Evolutionary conservation across 2,888 invertebrate species (phyloP), one percentile per base, ranked within the genome.

Genomic region (Endotricha flammealis): DNA sequence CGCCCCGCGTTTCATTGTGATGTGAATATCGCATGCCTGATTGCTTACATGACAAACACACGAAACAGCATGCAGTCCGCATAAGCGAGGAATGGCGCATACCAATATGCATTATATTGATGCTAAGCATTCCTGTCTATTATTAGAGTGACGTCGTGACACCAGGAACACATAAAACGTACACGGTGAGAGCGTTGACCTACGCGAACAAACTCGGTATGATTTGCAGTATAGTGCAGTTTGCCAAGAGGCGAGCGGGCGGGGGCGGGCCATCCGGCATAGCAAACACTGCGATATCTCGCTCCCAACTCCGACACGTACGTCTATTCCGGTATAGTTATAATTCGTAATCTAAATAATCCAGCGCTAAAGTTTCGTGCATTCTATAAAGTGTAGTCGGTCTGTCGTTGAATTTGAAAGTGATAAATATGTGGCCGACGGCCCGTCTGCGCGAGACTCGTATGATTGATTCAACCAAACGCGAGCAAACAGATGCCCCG

Each of bases 141-240:
- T 83, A 83, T 78, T 85, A 81, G 80, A 72, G 68, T 71, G 73
- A 77, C 73, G 73, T 71, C 68, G 77, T 80, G 83, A 83, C 85
- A 85, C 76, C 75, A 83, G 86, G 81, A 85, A 83, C 77, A 80
- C 75, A 82, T 80, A 79, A 80, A 81, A 79, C 67, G 76, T 73
- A 70, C 61, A 62, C 64, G 57, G 53, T 59, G 71, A 69, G 85
- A 69, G 75, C 85, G 69, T 78, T 82, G 83, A 83, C 86, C 85
- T 74, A 67, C 72, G 76, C 78, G 71, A 83, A 80, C 78, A 79
- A 76, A 80, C 75, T 76, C 68, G 55, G 64, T 79, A 78, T 80
- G 81, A 85, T 85, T 82, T 83, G 81, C 80, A 78, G 77, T 74
- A 67, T 64, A 68, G 74, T 68, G 66, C 69, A 77, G 79, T 78